phyloP scores from a whole-genome alignment of 37 sponge, comb jelly and placozoan genomes.

The Hormiphora californensis region DNA sequence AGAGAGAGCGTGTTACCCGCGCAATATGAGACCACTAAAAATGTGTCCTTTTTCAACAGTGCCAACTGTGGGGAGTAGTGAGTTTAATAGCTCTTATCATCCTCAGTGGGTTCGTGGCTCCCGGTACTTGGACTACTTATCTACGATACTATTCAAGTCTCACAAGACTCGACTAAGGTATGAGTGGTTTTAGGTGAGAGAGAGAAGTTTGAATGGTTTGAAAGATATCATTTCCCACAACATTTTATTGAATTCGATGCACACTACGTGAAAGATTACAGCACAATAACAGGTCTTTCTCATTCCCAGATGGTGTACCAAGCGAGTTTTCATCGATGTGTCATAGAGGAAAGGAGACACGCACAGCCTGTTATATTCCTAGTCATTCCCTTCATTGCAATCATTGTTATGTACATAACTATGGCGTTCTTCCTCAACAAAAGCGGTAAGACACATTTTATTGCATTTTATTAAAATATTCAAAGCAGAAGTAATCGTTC shows the following conservation, averaged over 20 bases:
- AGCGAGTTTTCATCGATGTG: not conserved
- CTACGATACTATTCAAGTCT: not conserved
- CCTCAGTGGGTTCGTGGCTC: not conserved
- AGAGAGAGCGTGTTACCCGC: no score
- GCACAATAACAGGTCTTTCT: not conserved
- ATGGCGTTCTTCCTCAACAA: slow-evolving; percentile 2
- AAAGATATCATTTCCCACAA: no score
- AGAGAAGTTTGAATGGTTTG: no score
- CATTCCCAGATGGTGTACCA: slow-evolving; percentile 21
- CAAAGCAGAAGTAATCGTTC: no score
- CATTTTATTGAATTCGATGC: not conserved
- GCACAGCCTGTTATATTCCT: slow-evolving; percentile 2
- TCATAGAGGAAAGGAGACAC: not conserved
- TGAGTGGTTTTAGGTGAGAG: no score
- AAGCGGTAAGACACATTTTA: slow-evolving; percentile 26
- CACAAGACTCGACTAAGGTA: not conserved
- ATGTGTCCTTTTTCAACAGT: no score
- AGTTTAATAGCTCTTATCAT: no score
- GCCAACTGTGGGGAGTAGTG: no score
- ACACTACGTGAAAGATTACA: not conserved
- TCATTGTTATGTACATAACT: slow-evolving; percentile 25
- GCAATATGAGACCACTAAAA: no score
- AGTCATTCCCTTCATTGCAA: not conserved
- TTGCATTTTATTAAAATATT: no score
- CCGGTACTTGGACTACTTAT: slow-evolving; percentile 1